Percentiles rank a stretch among this genome's conserved stretches.
Evolutionary conservation across 2,888 invertebrate genomes (phyloP).

Genomic region (Phortica okadai): DNA sequence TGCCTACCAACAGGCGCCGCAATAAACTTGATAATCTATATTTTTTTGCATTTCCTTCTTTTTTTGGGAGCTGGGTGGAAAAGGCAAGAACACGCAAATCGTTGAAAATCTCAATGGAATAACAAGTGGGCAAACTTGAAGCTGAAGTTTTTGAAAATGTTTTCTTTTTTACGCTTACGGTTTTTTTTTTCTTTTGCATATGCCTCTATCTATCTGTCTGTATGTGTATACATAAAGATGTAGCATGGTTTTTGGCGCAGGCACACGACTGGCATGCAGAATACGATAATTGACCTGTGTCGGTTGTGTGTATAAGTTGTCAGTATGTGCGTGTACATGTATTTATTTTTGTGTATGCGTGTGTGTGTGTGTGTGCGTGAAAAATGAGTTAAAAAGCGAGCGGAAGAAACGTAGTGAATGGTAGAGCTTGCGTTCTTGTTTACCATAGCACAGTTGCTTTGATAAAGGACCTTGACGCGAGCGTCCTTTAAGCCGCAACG

Average conservation of each 20-base stretch:
- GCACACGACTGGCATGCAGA: constrained; percentile 36
- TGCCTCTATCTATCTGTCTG: background rate
- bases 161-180: background rate
- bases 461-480: constrained; percentile 67
- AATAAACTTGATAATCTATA: constrained; percentile 14
- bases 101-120: background rate
- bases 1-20: background rate
- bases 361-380: background rate
- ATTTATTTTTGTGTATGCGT: constrained; percentile 34
- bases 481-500: constrained; percentile 62
- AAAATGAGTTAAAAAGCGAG: background rate
- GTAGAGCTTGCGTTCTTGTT: background rate
- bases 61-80: background rate
- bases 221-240: background rate
- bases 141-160: background rate
- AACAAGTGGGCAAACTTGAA: background rate
- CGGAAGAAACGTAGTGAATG: background rate
- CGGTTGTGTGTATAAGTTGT: background rate
- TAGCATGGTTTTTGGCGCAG: constrained; percentile 25
- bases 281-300: constrained; percentile 49
- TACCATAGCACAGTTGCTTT: constrained; percentile 53
- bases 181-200: no score
- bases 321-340: background rate
- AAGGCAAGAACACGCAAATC: background rate
- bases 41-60: background rate